phyloP scores from a whole-genome alignment of 1,140 invertebrate species.

The Leptopilina clavipes region DNA sequence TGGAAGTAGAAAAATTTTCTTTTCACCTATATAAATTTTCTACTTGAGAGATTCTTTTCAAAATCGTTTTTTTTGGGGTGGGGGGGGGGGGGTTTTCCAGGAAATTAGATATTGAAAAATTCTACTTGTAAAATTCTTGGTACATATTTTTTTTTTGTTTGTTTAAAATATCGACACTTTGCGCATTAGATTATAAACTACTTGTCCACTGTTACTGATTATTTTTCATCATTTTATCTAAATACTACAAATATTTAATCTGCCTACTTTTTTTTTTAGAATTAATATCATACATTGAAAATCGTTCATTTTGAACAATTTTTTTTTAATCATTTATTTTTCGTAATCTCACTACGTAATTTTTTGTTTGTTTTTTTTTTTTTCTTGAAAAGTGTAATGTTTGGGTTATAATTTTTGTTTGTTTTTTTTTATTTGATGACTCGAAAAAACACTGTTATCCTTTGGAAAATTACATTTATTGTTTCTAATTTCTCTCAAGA shows the following conservation, averaged over 20 bases:
- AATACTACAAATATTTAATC: slow-evolving; percentile 14
- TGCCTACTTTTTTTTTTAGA: slow-evolving; percentile 9
- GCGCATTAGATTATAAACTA: slow-evolving; percentile 33
- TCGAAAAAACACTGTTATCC: not conserved
- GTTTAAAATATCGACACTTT: slow-evolving; percentile 37
- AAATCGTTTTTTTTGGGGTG: not conserved
- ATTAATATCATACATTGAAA: slow-evolving; percentile 5
- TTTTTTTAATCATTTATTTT: not conserved
- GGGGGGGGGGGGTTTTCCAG: no score
- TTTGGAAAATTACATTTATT: no score
- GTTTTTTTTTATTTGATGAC: not conserved
- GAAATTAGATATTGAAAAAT: not conserved
- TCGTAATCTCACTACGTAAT: slow-evolving; percentile 15
- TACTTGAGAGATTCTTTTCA: not conserved
- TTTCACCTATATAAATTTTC: not conserved
- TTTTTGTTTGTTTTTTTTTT: slow-evolving; percentile 10
- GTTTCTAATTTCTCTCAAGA: no score
- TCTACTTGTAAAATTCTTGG: slow-evolving; percentile 22
- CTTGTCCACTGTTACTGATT: slow-evolving; percentile 36
- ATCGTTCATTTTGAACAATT: not conserved
- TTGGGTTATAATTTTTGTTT: no score
- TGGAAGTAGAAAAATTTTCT: no score
- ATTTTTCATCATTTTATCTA: slow-evolving; percentile 17
- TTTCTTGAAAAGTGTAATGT: no score
- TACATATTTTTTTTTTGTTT: not conserved